Base-by-base conservation (phyloP, 2,888 invertebrate genomes). In the Acleris sparsana region DNA sequence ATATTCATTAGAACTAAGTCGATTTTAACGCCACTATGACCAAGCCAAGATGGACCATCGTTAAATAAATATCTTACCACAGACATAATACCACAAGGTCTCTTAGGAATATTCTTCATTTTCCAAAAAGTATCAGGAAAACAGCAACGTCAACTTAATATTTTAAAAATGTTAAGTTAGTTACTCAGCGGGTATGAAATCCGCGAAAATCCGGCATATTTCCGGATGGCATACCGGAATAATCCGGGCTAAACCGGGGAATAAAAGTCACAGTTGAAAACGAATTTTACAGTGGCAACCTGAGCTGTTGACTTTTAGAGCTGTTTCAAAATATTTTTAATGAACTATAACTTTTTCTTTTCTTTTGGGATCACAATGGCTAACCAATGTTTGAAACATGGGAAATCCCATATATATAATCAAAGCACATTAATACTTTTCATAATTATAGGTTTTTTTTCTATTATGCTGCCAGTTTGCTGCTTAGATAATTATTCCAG, bases 161-260 rank as follows among this genome's bases (percentile, higher is more conserved):
- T 66, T n/a, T 67, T 58, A 57, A 53, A 63, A 69, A 53, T 57
- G 48, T 43, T 29, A 57, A 63, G 44, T 72, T 75, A 73, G 77
- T 75, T 74, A 77, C 74, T 56, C 56, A 72, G 73, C 63, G 72
- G 70, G 72, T 73, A 73, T 76, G 75, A 79, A 77, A 77, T 78
- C 76, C 74, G 77, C 69, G 74, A 74, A 76, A 77, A 79, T 74
- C 78, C 76, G 69, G 71, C 76, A 76, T 76, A 77, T 78, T 80
- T 79, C 75, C 77, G 75, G 61, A 72, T 71, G 72, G 73, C 80
- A 77, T 75, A 73, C 76, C 68, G 72, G 75, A 75, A 78, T 78
- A 78, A 80, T 79, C 78, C 74, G 71, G 74, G 72, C 72, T 80
- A 76, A 77, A 76, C 79, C 71, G 73, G 78, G 68, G 73, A 77